Evolutionary conservation across 2,888 invertebrate species (phyloP), one percentile per base, ranked within the genome.

Genomic region (Synanthedon vespiformis): DNA sequence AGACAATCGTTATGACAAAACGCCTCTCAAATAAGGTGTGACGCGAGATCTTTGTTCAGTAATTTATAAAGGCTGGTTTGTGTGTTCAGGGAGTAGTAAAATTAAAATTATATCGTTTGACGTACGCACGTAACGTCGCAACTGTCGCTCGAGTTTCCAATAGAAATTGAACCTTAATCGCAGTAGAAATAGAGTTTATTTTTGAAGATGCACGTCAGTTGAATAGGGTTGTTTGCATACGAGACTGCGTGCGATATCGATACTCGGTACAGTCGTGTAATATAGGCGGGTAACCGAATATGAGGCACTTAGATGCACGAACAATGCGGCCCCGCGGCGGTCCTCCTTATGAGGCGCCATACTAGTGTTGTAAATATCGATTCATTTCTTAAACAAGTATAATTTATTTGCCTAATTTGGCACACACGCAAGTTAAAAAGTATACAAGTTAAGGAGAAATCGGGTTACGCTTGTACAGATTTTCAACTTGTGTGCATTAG

Each of bases 251-350:
- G 60, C 61, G 72, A 72, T 82, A 84, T 83, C 78, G 80, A 83
- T 84, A 77, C 68, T 65, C 65, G 65, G 72, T 77, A 77, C 76
- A 76, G 64, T 70, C 72, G 74, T 75, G 81, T 77, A 74, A 79
- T 77, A 75, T 73, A 72, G 74, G 67, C 75, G 74, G 74, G 86
- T 85, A 84, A 84, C 85, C 80, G 68, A 84, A 85, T 86, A 86
- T 84, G 80, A 85, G 85, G 82, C 84, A 82, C 77, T 83, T 83
- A 84, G 77, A 68, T 63, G 72, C 70, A 66, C 73, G 78, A 70
- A 85, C 84, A 84, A 83, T 80, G 77, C 71, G 65, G 64, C 75
- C 84, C 86, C 75, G 84, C 76, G 72, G 85, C 68, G 81, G 58
- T 61, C 60, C 59, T 71, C 71, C 67, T 72, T 65, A 61, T 62